Evolutionary conservation across 2,797 vertebrate species (phyloP), one percentile per base, ranked within the genome.

Genomic region (Siniperca obscura): DNA sequence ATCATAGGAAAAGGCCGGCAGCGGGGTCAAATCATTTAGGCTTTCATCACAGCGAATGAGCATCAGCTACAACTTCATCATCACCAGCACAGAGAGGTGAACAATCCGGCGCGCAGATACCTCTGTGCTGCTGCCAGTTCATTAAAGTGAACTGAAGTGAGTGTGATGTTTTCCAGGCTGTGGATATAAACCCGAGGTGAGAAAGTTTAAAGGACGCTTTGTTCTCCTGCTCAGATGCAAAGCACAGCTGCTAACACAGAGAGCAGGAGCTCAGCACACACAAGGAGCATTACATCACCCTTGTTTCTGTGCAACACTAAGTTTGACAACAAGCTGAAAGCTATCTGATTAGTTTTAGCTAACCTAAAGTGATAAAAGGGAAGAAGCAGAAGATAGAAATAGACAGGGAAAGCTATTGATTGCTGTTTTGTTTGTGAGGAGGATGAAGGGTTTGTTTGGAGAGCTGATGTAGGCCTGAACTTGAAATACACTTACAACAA

Each of bases 1-100:
- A 93, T 93, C 91, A 89, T 53, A 76, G 46, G 42, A 25, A 76
- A 70, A 71, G 86, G 88, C 60, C 71, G 16, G 46, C 80, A 1
- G 73, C 1, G 56, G 86, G 92, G 92, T 91, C 91, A 90, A 71
- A 93, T 87, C 90, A 87, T 91, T 94, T 91, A 94, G 77, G 86
- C 34, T 88, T 90, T 90, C 83, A 88, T 87, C 78, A 85, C 70
- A 36, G 66, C 22, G 46, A 57, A 84, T 78, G 70, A 88, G 79
- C 84, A 67, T 62, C 78, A 40, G 75, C 86, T 69, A 68, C 81
- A 84, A 10, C 87, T 85, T 86, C 75, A 90, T 88, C 80, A 89
- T 81, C 86, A 42, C 21, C 74, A 5, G 68, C 9, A 17, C 80
- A 27, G 74, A 76, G 65, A 75, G 70, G 72, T 48, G 76, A 85